Evolutionary conservation across 2,113 vertebrate genomes (phyloP).

Genomic region (Toxotes chatareus): DNA sequence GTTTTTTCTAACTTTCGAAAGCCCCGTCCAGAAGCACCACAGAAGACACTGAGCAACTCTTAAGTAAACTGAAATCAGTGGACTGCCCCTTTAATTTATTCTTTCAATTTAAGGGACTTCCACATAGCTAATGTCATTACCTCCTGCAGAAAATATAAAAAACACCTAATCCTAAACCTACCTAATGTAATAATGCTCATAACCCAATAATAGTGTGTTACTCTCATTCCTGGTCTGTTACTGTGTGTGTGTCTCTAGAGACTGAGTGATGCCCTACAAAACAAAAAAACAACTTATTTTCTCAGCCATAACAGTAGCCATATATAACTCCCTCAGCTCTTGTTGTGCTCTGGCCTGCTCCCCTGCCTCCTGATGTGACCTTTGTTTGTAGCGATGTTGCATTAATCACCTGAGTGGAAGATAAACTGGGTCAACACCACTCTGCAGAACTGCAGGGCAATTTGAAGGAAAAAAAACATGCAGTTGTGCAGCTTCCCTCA

Average conservation of each 20-base stretch:
- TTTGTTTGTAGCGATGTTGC: conserved; percentile 76
- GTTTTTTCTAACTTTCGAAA: background rate
- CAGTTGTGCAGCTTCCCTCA: conserved; percentile 13
- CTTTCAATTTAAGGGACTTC: too few relatives aligned
- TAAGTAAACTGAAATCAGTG: too few relatives aligned
- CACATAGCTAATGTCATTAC: too few relatives aligned
- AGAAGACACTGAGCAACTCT: background rate
- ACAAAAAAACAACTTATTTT: conserved; percentile 58
- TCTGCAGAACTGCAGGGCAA: conserved; percentile 63
- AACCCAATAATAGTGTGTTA: background rate
- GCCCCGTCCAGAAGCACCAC: background rate
- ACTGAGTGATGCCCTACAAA: conserved; percentile 56
- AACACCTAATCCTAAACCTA: too few relatives aligned
- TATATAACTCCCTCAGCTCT: conserved; percentile 60
- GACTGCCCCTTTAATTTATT: too few relatives aligned
- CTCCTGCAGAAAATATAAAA: too few relatives aligned
- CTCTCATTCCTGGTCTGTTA: background rate
- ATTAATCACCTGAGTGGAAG: conserved; percentile 82
- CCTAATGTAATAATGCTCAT: background rate
- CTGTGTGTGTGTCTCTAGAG: conserved; percentile 19
- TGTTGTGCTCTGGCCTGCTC: conserved; percentile 55
- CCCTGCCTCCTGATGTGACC: conserved; percentile 71
- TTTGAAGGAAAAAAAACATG: conserved; percentile 41
- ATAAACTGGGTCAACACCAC: conserved; percentile 81
- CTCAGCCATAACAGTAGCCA: conserved; percentile 33